phyloP scores from a whole-genome alignment of 2,888 invertebrate genomes.

The Drosophila mayaguana region DNA sequence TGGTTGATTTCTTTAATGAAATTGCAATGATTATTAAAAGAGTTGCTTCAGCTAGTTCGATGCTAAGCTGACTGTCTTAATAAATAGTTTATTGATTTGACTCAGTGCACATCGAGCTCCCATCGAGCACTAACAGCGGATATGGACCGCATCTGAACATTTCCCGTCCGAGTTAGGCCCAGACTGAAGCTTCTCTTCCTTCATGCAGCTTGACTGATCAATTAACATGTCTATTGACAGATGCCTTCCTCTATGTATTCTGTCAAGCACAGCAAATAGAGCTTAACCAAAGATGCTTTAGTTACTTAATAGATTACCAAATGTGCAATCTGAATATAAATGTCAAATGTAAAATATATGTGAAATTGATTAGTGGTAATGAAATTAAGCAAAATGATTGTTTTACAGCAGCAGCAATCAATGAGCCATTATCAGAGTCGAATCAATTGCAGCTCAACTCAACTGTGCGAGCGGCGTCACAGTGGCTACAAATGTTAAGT shows the following conservation, averaged over 20 bases:
- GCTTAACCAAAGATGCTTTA: background rate
- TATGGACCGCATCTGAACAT: background rate
- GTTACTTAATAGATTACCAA: background rate
- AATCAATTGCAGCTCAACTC: background rate
- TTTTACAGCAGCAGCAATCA: background rate
- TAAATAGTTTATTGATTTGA: background rate
- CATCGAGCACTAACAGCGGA: background rate
- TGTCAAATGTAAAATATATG: constrained; percentile 1
- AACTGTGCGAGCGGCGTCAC: constrained; percentile 6
- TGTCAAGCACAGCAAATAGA: background rate
- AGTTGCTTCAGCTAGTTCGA: background rate
- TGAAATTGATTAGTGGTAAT: background rate
- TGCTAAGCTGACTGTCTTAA: background rate
- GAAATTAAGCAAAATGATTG: background rate
- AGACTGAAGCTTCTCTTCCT: background rate
- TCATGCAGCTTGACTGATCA: background rate
- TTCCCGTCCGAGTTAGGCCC: background rate
- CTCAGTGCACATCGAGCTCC: no score
- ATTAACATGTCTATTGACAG: background rate
- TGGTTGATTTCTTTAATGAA: no score
- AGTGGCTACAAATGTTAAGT: constrained; percentile 8
- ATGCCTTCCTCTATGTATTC: background rate
- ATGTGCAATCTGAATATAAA: background rate
- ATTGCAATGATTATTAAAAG: no score
- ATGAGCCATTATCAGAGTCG: constrained; percentile 7